Evolutionary conservation across 2,797 vertebrate genomes (phyloP).

Genomic region (Pyrocephalus nanus): DNA sequence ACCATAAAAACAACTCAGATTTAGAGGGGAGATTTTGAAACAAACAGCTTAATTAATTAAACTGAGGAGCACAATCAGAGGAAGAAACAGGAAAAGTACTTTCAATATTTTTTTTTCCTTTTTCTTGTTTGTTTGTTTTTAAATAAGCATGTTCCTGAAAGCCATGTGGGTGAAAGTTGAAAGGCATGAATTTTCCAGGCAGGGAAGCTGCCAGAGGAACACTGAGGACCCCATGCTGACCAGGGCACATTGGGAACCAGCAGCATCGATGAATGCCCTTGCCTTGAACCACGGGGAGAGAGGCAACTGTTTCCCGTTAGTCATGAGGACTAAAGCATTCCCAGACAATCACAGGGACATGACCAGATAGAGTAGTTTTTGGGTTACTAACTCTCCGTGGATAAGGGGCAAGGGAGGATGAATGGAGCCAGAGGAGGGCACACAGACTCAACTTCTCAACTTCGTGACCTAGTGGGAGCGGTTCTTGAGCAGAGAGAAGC

Average conservation of each 20-base stretch:
- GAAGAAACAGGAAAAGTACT: not conserved
- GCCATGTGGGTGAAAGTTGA: not conserved
- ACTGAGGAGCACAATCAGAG: not conserved
- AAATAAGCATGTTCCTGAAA: not conserved
- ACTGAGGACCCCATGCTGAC: not conserved
- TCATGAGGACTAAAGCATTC: not conserved
- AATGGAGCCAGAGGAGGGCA: not conserved
- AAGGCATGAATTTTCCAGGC: not conserved
- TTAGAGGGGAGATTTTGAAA: conserved; percentile 10
- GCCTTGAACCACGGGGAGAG: not conserved
- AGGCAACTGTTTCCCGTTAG: not conserved
- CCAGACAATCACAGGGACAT: not conserved
- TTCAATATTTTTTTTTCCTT: not conserved
- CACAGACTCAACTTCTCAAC: not conserved
- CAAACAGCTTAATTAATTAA: conserved; percentile 14
- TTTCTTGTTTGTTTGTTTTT: not conserved
- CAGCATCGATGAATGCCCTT: not conserved
- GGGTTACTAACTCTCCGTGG: not conserved
- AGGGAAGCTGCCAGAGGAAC: not conserved
- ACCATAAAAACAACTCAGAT: not conserved
- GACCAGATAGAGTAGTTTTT: not conserved
- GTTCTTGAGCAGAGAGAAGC: not conserved
- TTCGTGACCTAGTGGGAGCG: accelerated
- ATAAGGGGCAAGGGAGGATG: not conserved
- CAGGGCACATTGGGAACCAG: not conserved